Conservation (phyloP, 2,888 invertebrate genomes). For the Rhynchonema sp. region DNA sequence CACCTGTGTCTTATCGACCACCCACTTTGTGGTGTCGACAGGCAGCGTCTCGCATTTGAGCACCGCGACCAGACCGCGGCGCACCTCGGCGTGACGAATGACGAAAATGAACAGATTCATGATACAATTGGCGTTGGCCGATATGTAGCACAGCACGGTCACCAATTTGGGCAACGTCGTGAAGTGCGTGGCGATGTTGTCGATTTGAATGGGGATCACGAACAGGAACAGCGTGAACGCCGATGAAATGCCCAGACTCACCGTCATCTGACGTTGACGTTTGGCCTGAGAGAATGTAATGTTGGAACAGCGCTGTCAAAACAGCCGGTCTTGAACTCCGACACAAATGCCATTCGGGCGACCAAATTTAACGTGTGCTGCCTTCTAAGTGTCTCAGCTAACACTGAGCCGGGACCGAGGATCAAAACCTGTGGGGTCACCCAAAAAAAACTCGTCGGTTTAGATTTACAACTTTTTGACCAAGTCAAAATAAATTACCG, state of each 20-base stretch:
- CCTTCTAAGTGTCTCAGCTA: too few relatives aligned
- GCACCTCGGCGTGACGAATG: not conserved
- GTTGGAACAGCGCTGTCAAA: too few relatives aligned
- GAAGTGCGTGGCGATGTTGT: not conserved
- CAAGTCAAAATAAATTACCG: too few relatives aligned
- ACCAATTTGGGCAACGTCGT: not conserved
- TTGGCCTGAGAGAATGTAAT: too few relatives aligned
- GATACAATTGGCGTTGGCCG: not conserved
- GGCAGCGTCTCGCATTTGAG: not conserved
- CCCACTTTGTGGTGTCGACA: not conserved
- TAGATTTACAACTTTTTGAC: too few relatives aligned
- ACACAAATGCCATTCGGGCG: too few relatives aligned
- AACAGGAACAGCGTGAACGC: constrained; percentile 1
- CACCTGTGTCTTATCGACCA: not conserved
- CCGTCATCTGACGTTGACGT: not conserved
- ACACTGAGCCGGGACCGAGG: too few relatives aligned
- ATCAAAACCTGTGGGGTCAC: too few relatives aligned
- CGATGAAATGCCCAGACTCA: not conserved
- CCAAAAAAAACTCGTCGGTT: too few relatives aligned
- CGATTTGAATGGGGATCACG: not conserved
- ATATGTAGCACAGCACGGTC: not conserved
- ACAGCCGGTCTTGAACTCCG: too few relatives aligned
- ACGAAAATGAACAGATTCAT: not conserved
- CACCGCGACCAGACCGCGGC: not conserved
- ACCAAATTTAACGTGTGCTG: too few relatives aligned